These are phyloP conservation scores for Apantesis nais DNA, from an alignment of 2,888 invertebrate species.

Conservation along the genomic window DNA sequence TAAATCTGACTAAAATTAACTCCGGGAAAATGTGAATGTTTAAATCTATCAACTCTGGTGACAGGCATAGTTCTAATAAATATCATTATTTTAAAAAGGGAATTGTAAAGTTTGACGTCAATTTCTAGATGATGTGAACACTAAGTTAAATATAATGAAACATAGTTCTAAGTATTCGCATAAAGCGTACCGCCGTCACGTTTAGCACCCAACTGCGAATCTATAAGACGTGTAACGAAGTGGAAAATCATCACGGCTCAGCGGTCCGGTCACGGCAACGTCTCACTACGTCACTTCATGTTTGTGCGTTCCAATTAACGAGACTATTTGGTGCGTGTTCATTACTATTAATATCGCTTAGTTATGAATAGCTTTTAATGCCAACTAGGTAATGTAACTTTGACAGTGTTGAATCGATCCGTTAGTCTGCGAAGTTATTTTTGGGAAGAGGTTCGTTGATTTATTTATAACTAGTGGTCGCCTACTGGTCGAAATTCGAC, in stretches of 20 bases:
- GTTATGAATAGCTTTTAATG: neutral
- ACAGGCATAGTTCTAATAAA: neutral
- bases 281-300: constrained; percentile 18
- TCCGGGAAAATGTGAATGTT: too few species aligned
- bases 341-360: neutral
- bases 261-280: constrained; percentile 34
- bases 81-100: neutral
- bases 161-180: neutral
- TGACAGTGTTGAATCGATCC: too few species aligned
- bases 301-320: constrained; percentile 13
- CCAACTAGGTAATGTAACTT: neutral
- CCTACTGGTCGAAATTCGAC: too few species aligned
- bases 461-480: too few species aligned
- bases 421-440: neutral
- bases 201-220: constrained; percentile 30
- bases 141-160: neutral
- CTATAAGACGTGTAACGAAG: constrained; percentile 44
- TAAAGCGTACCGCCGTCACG: neutral
- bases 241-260: constrained; percentile 48
- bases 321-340: neutral
- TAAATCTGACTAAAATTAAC: too few species aligned
- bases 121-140: neutral
- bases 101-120: neutral
- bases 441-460: neutral
- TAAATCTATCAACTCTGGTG: too few species aligned